phyloP scores from a whole-genome alignment of 2,113 vertebrate genomes.

The Lepus timidus region DNA sequence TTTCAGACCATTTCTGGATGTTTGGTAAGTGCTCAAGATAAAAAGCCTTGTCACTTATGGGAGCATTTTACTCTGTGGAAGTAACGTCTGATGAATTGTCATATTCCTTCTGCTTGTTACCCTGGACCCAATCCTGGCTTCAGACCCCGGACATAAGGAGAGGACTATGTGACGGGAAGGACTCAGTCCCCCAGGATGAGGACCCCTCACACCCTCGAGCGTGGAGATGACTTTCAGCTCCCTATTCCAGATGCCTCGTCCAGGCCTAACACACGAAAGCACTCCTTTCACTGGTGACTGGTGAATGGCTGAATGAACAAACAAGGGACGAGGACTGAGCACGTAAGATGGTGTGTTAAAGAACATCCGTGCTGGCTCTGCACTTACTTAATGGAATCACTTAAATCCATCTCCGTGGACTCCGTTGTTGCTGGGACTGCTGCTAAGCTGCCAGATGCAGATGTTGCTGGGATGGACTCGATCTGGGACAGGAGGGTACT shows the following conservation, averaged over 20 bases:
- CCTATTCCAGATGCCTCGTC: background rate
- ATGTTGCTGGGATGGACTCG: slow-evolving; percentile 25
- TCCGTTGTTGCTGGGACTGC: background rate
- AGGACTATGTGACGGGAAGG: background rate
- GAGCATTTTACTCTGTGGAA: background rate
- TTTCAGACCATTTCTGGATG: background rate
- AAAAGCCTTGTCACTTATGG: background rate
- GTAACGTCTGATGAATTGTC: background rate
- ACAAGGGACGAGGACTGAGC: background rate
- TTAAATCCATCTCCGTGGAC: background rate
- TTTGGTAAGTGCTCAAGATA: background rate
- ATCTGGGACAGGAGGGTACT: background rate
- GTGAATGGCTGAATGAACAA: background rate
- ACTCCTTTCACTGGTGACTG: background rate
- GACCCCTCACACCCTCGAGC: background rate
- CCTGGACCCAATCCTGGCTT: background rate
- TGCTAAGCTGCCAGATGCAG: background rate
- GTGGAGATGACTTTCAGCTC: background rate
- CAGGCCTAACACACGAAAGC: background rate
- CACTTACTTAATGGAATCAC: slow-evolving; percentile 74
- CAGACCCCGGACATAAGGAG: background rate
- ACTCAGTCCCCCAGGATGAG: background rate
- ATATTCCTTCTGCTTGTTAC: background rate
- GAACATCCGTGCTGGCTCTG: background rate
- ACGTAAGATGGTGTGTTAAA: background rate